Base-by-base conservation (phyloP, 2,113 vertebrate species). In the Acrocephalus arundinaceus region DNA sequence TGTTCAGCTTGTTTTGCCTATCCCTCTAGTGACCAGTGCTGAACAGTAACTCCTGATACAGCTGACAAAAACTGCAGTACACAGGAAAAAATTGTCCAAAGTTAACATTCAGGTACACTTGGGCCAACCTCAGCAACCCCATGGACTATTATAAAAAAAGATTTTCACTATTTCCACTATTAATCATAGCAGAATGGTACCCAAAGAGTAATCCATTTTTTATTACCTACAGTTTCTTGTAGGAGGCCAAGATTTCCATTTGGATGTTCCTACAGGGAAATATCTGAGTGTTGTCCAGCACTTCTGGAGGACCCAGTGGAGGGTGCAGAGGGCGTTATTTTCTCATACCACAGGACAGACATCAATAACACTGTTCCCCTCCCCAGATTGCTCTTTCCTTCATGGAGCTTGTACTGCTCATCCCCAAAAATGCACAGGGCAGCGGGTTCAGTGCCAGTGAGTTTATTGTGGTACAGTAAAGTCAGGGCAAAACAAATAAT, bases 401-500 rank as follows among this genome's bases (percentile, higher is more conserved):
- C 89, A 21, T 48, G 65, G 54, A 84, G 77, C 68, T 43, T 92
- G 58, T 58, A 48, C 92, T 94, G 77, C 31, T 93, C 81, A 86
- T 71, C 71, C 65, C 70, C 65, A 54, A 54, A 79, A 76, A 90
- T 86, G 76, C 87, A 93, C 66, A 90, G 86, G 57, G 87, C 90
- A 80, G 65, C 5, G 23, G 45, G 74, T 86, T 95, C 90, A 58
- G 71, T 77, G 85, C 85, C 89, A 87, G 45, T 7, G 93, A 88
- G 58, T 95, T 96, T 66, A 76, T 22, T 14, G 61, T 2, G 2
- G 17, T 63, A 35, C 1, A 8, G 45, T 73, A 75, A 85, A 93
- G 80, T 95, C 92, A 91, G 89, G 58, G 31, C 84, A 91, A 94
- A 84, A 45, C 65, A 84, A 81, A 85, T 59, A 63, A 96, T 78